A percentile compares a stretch with the other conserved stretches of the same genome.
Evolutionary conservation across 30 jellyfish, hydroid and myxozoan genomes (phyloP).

Genomic region (Pseudorhiza aurosa): DNA sequence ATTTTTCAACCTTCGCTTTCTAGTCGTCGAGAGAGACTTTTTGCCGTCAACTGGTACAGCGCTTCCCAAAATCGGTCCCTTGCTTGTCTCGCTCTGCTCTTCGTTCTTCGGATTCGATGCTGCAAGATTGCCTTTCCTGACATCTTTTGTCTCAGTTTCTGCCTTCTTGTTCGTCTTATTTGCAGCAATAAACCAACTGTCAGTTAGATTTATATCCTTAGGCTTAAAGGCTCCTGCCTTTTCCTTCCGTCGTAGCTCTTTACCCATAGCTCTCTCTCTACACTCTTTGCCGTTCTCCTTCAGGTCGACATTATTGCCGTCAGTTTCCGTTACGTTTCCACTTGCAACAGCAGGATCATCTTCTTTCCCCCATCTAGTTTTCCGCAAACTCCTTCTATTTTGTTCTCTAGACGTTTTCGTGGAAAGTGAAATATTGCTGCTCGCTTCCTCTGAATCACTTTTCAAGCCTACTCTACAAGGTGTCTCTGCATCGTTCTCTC

Average conservation of each 20-base stretch:
- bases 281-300: background rate
- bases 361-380: background rate
- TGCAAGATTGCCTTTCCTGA: background rate
- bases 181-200: slow-evolving; percentile 44
- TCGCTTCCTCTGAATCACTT: too few species aligned
- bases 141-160: background rate
- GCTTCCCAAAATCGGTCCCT: slow-evolving; percentile 11
- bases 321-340: background rate
- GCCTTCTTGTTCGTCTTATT: slow-evolving; percentile 2
- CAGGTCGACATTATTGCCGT: too few species aligned
- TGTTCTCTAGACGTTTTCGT: too few species aligned
- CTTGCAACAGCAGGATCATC: background rate
- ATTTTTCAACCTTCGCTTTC: slow-evolving; percentile 37
- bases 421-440: too few species aligned
- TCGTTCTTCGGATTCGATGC: background rate
- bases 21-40: slow-evolving; percentile 5
- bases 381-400: background rate
- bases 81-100: background rate
- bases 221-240: slow-evolving; percentile 17
- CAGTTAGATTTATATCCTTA: slow-evolving; percentile 41
- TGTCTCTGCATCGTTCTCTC: too few species aligned
- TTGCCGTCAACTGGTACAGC: slow-evolving; percentile 1
- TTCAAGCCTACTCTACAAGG: too few species aligned
- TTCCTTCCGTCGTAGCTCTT: slow-evolving; percentile 10
- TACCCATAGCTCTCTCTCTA: background rate